Evolutionary conservation across 2,888 invertebrate genomes (phyloP).

Genomic region (Pherbina coryleti): DNA sequence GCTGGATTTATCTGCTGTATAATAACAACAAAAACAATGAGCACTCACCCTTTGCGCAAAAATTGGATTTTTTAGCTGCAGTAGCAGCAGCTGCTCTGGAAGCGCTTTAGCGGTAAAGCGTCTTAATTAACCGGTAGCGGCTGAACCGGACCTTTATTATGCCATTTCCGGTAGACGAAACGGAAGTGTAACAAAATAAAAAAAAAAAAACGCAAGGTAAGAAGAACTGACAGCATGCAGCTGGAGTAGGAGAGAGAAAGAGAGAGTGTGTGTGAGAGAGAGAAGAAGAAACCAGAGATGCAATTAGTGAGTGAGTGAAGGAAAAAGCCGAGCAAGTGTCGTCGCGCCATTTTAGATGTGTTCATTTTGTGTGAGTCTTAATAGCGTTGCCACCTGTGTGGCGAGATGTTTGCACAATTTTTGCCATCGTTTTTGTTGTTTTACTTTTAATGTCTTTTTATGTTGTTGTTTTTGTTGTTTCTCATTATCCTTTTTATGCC

Average conservation of each 20-base stretch:
- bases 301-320: neutral
- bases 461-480: constrained; percentile 5
- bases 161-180: constrained; percentile 23
- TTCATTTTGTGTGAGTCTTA: neutral
- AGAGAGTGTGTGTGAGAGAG: neutral
- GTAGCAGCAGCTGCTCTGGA: neutral
- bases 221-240: neutral
- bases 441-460: neutral
- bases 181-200: constrained; percentile 17
- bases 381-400: neutral
- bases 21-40: neutral
- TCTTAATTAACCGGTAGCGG: constrained; percentile 30
- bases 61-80: neutral
- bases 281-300: neutral
- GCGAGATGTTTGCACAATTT: neutral
- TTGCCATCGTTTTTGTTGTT: neutral
- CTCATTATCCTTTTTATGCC: neutral
- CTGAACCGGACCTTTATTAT: constrained; percentile 31
- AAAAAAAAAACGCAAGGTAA: neutral
- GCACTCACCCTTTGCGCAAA: neutral
- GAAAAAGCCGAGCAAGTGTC: neutral
- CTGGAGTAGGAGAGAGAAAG: neutral
- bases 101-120: neutral
- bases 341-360: constrained; percentile 15
- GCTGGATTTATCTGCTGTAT: neutral